These are phyloP conservation scores for Trissolcus brochymenae DNA, from an alignment of 2,888 invertebrate species.

Conservation along the genomic window DNA sequence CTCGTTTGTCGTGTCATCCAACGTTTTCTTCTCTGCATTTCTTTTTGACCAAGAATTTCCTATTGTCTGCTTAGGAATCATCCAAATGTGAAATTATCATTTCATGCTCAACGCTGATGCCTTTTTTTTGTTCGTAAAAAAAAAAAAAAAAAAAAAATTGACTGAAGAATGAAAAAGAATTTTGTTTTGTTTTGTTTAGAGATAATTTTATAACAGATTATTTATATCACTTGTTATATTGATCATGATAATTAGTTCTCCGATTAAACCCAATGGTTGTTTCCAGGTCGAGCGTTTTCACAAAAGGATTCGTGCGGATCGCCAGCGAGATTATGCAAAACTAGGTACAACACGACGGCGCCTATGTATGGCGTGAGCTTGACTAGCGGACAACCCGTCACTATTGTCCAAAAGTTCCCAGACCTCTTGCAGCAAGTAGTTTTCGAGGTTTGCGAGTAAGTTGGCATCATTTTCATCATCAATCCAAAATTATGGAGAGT, in stretches of 20 bases:
- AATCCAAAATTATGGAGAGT: too few relatives aligned
- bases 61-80: slow-evolving; percentile 14
- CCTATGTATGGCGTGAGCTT: slow-evolving; percentile 96
- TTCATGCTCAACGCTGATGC: slow-evolving; percentile 2
- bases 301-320: slow-evolving; percentile 80
- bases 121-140: not conserved
- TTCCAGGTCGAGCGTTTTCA: slow-evolving; percentile 72
- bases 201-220: slow-evolving; percentile 8
- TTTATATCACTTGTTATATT: not conserved
- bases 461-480: slow-evolving; percentile 62
- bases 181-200: not conserved
- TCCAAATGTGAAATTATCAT: slow-evolving; percentile 26
- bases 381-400: slow-evolving; percentile 94
- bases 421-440: slow-evolving; percentile 94
- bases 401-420: slow-evolving; percentile 95
- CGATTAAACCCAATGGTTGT: slow-evolving; percentile 19
- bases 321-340: slow-evolving; percentile 88
- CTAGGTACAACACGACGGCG: slow-evolving; percentile 94
- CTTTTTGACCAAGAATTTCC: slow-evolving; percentile 6
- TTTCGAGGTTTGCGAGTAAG: slow-evolving; percentile 94
- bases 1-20: slow-evolving; percentile 25
- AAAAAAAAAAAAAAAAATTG: not conserved
- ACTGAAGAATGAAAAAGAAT: not conserved
- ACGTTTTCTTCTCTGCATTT: slow-evolving; percentile 9
- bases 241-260: slow-evolving; percentile 12